Base-by-base conservation (phyloP, 2,797 vertebrate species). In the Sebastes minor region DNA sequence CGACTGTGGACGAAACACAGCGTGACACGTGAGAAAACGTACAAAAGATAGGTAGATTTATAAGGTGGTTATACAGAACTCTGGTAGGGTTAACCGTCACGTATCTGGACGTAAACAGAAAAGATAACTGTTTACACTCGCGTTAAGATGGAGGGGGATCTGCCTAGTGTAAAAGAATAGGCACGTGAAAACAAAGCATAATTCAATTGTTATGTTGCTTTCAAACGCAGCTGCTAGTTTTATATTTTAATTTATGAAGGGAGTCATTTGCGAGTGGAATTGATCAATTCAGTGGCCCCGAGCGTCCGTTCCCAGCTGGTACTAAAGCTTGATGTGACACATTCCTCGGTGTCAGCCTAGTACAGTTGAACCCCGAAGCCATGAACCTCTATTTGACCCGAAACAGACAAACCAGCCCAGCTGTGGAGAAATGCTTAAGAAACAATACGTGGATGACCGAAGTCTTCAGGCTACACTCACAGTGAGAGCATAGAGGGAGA, bases 1-100 rank as follows among this genome's bases (percentile, higher is more conserved):
- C 98, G 94, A 98, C 99, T 99, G 92, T 76, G 94, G 92, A 94
- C 62, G 33, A 91, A 90, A 92, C 74, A 70, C 74, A 89, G 83
- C 1, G 18, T 71, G 68, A 85, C 65, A 23, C 20, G 28, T 81
- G 65, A 90, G 81, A 89, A 84, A 81, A 83, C 67, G 13, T 66
- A 78, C 81, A 76, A 56, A 66, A 79, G 86, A 93, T 56, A 73
- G 76, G 83, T 28, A 79, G 82, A 92, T 89, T 88, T 84, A 89
- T 81, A 49, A 7, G 22, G 65, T 82, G 76, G 89, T 84, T 87
- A 81, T 52, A 83, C 67, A 56, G 86, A 76, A 75, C 84, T 87
- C 88, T 84, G 10, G 8, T 78, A 12, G 56, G 86, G 89, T 90
- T 82, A 87, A 89, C 87, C 65, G 84, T 88, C 87, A 76, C 73